Evolutionary conservation across 2,888 invertebrate species (phyloP).

Genomic region (Cerastis rubricosa): DNA sequence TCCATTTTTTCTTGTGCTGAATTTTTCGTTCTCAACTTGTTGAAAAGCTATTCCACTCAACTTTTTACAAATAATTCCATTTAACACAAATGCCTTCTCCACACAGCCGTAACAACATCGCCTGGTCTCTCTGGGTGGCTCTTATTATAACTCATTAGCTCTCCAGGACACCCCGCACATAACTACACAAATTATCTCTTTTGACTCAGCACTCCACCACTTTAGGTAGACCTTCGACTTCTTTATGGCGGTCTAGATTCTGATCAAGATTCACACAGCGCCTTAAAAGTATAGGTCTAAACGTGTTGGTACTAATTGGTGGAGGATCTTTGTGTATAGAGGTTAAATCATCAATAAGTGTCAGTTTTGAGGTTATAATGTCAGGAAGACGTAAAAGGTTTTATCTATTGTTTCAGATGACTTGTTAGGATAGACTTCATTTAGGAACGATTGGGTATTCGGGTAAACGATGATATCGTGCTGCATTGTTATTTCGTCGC

Average conservation of each 20-base stretch:
- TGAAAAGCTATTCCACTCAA: not conserved
- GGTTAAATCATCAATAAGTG: not conserved
- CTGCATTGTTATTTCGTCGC: not conserved
- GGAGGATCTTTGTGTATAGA: slow-evolving; percentile 17
- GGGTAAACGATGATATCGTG: not conserved
- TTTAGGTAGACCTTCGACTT: slow-evolving; percentile 33
- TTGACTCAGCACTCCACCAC: slow-evolving; percentile 63
- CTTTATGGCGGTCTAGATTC: slow-evolving; percentile 51
- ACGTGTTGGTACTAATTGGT: slow-evolving; percentile 53
- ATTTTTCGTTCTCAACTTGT: not conserved
- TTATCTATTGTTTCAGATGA: not conserved
- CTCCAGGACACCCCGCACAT: slow-evolving; percentile 74
- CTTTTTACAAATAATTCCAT: not conserved
- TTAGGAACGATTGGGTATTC: not conserved
- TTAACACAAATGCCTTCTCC: slow-evolving; percentile 67
- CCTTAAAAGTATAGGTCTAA: slow-evolving; percentile 43
- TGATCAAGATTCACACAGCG: slow-evolving; percentile 51
- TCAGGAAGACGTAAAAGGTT: not conserved
- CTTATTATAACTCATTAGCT: slow-evolving; percentile 88
- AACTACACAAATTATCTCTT: slow-evolving; percentile 80
- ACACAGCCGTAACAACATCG: slow-evolving; percentile 39
- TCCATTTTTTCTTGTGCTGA: not conserved
- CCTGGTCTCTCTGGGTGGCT: slow-evolving; percentile 73
- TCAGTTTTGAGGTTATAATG: not conserved
- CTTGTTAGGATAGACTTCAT: not conserved